Evolutionary conservation across 2,888 invertebrate species (phyloP), one percentile per base, ranked within the genome.

Genomic region (Arge pagana): DNA sequence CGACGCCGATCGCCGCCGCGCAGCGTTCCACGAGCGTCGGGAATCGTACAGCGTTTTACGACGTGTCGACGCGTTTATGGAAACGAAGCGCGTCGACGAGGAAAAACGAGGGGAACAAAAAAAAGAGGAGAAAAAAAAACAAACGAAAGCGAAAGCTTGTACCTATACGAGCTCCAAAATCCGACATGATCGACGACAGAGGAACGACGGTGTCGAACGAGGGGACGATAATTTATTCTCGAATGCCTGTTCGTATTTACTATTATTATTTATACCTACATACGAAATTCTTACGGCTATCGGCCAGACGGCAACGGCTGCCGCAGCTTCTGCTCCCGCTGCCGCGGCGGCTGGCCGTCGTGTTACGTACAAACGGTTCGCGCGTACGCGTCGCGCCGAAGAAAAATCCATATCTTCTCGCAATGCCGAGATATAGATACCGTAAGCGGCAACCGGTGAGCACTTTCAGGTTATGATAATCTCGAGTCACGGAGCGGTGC

Each of bases 1-100:
- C 52, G 51, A 40, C 53, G 43, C 54, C 55, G 53, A 57, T 50
- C 57, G 55, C 48, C 52, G 30, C 50, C 48, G 31, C 28, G 31
- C 31, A 39, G 45, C 43, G 41, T 26, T 11, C 19, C 16, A 10
- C 6, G n/a, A 11, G 19, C 13, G 6, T 28, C 13, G n/a, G 16
- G 7, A 48, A 5, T 3, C 15, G 16, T 30, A 31, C 19, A 19
- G 11, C 33, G 33, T 49, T 40, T 40, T 39, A 37, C 49, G 40
- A 49, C 39, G 31, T 31, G 40, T 49, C 37, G 40, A 37, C 49
- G 39, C 21, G 45, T 45, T 45, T 33, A 33, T 45, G n/a, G 10
- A 35, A 4, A 33, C 23, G 35, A 26, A 36, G 13, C 16, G 13
- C 16, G 16, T 18, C 3, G 31, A 26, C n/a, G n/a, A 26, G n/a